Percentiles rank a stretch among this genome's conserved stretches.
Evolutionary conservation across 2,113 vertebrate species (phyloP).

Genomic region (Microcebus tavaratra): DNA sequence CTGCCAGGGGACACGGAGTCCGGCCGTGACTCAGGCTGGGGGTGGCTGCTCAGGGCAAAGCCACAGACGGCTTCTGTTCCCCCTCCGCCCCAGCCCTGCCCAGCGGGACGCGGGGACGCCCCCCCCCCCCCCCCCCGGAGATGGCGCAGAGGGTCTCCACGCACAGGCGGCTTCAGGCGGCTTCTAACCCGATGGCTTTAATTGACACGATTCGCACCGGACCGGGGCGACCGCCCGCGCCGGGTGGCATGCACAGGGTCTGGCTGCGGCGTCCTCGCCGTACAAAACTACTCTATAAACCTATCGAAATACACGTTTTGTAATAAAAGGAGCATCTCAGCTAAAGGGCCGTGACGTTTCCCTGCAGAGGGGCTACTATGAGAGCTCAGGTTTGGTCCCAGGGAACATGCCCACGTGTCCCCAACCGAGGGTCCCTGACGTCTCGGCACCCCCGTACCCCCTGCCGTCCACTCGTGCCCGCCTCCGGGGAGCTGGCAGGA

Average conservation of each 20-base stretch:
- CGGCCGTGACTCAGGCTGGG: accelerated
- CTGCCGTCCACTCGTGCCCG: accelerated
- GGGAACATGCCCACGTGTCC: constrained; percentile 7
- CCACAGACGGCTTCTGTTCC: no score
- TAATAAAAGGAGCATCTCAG: not conserved
- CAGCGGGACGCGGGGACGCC: no score
- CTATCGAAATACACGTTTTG: not conserved
- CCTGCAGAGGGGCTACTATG: not conserved
- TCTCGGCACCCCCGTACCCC: not conserved
- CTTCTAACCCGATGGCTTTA: constrained; percentile 38
- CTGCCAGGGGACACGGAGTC: accelerated
- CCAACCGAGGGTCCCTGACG: constrained; percentile 5
- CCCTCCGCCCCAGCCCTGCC: not conserved
- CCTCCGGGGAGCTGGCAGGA: not conserved
- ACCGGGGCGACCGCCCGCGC: not conserved
- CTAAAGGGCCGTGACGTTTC: not conserved
- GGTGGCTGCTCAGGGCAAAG: not conserved
- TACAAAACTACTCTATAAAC: not conserved
- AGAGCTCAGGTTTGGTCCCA: not conserved
- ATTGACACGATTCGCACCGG: not conserved
- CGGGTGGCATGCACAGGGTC: constrained; percentile 1
- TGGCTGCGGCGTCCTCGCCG: not conserved
- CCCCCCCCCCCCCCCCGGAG: no score
- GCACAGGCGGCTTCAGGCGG: not conserved
- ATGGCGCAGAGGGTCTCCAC: not conserved